Conservation (phyloP, 1,140 invertebrate species). For the Nymphalis io region DNA sequence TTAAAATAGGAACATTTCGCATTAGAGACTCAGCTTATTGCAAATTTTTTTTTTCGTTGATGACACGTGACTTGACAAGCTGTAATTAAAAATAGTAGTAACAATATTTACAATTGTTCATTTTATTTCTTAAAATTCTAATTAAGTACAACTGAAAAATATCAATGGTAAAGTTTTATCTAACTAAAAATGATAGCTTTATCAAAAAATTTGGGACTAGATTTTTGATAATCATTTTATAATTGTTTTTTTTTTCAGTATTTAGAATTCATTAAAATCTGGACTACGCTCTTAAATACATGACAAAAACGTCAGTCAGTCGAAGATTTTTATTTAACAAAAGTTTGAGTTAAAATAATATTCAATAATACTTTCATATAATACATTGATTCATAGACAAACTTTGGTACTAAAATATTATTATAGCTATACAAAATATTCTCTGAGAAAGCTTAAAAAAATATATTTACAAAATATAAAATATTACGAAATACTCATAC, state of each 20-base stretch:
- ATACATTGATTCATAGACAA: slow-evolving; percentile 38
- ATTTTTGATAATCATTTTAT: slow-evolving; percentile 3
- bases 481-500: slow-evolving; percentile 52
- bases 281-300: not conserved
- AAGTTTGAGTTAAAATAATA: slow-evolving; percentile 11
- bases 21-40: not conserved
- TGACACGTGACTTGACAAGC: not conserved
- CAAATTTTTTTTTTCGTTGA: not conserved
- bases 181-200: not conserved
- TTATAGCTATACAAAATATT: slow-evolving; percentile 15
- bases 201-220: slow-evolving; percentile 17
- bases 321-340: not conserved
- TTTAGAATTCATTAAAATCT: not conserved
- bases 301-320: not conserved
- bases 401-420: slow-evolving; percentile 49
- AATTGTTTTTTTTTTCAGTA: not conserved
- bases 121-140: slow-evolving; percentile 19
- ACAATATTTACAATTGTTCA: slow-evolving; percentile 7
- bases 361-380: slow-evolving; percentile 44
- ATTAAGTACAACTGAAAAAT: slow-evolving; percentile 33
- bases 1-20: not conserved
- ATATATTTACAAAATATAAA: slow-evolving; percentile 23
- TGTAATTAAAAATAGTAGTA: slow-evolving; percentile 1
- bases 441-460: slow-evolving; percentile 1
- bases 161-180: slow-evolving; percentile 11